Evolutionary conservation across 1,140 invertebrate genomes (phyloP).

Genomic region (Orchesella cincta): DNA sequence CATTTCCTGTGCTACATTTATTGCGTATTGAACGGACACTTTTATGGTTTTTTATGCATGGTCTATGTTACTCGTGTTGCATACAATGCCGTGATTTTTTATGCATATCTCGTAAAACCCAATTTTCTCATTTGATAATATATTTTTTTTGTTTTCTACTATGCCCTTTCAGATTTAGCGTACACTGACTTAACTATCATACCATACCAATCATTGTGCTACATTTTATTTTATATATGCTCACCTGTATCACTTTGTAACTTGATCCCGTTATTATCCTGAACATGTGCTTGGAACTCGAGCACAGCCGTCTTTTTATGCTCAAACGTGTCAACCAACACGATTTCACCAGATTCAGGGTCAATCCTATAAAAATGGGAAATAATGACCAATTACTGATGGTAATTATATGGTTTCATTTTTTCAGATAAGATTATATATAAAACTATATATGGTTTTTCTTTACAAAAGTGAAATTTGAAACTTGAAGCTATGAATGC

Average conservation of each 20-base stretch:
- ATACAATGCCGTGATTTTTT: too few species aligned
- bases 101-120: too few species aligned
- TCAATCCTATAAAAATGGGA: slow-evolving; percentile 61
- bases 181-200: too few species aligned
- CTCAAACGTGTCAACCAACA: slow-evolving; percentile 69
- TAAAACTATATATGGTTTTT: not conserved
- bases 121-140: too few species aligned
- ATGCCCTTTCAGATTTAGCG: too few species aligned
- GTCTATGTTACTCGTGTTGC: too few species aligned
- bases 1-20: not conserved
- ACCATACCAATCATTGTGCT: too few species aligned
- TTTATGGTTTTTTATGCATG: too few species aligned
- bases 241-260: slow-evolving; percentile 64
- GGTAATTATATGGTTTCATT: not conserved
- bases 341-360: slow-evolving; percentile 68
- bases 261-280: slow-evolving; percentile 69
- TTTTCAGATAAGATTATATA: not conserved
- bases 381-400: not conserved
- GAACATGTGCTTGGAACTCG: slow-evolving; percentile 72
- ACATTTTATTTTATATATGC: too few species aligned
- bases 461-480: not conserved
- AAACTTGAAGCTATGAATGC: not conserved
- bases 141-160: too few species aligned
- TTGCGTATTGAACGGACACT: too few species aligned
- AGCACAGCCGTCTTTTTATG: slow-evolving; percentile 79